These are phyloP conservation scores for Fregetta grallaria DNA, from an alignment of 2,113 vertebrate species.

Conservation along the genomic window DNA sequence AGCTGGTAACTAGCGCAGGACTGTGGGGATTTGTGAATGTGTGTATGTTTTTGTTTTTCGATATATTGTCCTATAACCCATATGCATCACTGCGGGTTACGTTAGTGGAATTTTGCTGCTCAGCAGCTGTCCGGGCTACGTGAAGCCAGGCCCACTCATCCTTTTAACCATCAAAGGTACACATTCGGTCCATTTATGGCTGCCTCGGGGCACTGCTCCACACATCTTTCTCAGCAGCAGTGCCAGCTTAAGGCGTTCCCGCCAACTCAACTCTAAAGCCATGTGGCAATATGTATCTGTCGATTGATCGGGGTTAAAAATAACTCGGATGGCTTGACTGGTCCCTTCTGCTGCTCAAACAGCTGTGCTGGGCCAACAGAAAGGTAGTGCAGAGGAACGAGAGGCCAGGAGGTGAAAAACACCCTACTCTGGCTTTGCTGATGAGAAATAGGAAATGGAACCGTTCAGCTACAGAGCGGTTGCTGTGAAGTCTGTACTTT, in stretches of 20 bases:
- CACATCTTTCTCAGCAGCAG: background rate
- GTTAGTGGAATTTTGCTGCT: constrained; percentile 31
- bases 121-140: background rate
- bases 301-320: background rate
- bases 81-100: background rate
- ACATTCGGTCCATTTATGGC: background rate
- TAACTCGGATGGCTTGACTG: background rate
- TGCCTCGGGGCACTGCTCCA: background rate
- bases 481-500: background rate
- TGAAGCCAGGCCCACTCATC: background rate
- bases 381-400: background rate
- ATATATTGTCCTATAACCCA: constrained; percentile 34
- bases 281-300: background rate
- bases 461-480: background rate
- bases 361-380: background rate
- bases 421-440: background rate
- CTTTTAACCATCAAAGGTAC: background rate
- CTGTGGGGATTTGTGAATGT: background rate
- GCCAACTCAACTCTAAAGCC: background rate
- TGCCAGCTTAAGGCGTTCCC: background rate
- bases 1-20: constrained; percentile 28
- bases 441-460: background rate
- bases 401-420: background rate
- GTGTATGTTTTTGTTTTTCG: background rate
- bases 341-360: background rate